Evolutionary conservation across 2,888 invertebrate genomes (phyloP), one percentile per base, ranked within the genome.

Genomic region (Platycheirus albimanus): DNA sequence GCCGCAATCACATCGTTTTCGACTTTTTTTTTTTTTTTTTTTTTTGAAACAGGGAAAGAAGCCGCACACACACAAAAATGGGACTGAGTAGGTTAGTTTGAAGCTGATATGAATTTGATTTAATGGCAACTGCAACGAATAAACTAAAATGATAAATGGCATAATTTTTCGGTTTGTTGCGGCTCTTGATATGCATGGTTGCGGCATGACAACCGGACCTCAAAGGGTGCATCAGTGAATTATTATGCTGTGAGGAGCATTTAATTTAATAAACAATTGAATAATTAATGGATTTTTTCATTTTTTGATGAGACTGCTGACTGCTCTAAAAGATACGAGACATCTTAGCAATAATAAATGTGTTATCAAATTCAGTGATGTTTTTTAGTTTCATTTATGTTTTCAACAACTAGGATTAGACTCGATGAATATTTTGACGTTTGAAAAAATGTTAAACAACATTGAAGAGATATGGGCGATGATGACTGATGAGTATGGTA

Each of bases 131-230:
- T 17, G 78, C 64, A 69, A 63, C 56, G 51, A 69, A 69, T 80
- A 78, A 83, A 72, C 49, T 69, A 77, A 74, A 69, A 78, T 83
- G 83, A 83, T 83, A 83, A 83, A 83, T 83, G 72, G 77, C 63
- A 74, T 83, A 69, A 83, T 78, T 83, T 83, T 83, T 83, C 72
- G 78, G 83, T 72, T 78, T 69, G 83, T 69, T 83, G 67, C 77
- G 38, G 51, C 54, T 52, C 51, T 69, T 78, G 58, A 78, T 78
- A 74, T 45, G 63, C 74, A 58, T 67, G 72, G 67, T 54, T 78
- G 49, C 67, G 56, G 56, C 30, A 54, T 33, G 17, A 2, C 52
- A 8, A 15, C 52, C 41, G 41, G 43, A 63, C 52, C 41, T 78
- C 78, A 83, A 83, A 83, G 83, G 72, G 83, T 69, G 38, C 61